Percentiles rank a stretch among this genome's conserved stretches.
Conservation (phyloP, 23 tunicate species). For the Oikopleura albicans region DNA sequence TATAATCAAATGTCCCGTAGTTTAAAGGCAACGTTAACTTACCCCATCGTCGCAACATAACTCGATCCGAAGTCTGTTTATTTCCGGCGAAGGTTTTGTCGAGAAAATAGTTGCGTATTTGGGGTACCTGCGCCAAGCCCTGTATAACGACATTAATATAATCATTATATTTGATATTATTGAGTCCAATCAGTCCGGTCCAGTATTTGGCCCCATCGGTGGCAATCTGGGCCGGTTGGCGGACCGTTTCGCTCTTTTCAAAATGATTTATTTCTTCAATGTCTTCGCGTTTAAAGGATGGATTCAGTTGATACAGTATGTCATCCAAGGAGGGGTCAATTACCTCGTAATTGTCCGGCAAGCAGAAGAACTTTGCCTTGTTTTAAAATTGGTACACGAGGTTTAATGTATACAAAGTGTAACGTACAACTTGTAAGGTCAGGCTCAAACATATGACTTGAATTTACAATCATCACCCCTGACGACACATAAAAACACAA, state of each 20-base stretch:
- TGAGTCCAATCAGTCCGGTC: constrained; percentile 75
- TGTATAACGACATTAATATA: constrained; percentile 84
- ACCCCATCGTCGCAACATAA: neutral
- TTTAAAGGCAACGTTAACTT: too few species aligned
- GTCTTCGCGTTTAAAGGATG: constrained; percentile 43
- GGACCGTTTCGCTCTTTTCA: constrained; percentile 20
- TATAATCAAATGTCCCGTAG: too few species aligned
- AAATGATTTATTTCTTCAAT: constrained; percentile 30
- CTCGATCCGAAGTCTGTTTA: neutral
- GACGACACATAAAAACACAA: too few species aligned
- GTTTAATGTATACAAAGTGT: too few species aligned
- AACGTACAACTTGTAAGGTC: too few species aligned
- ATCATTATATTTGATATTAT: constrained; percentile 86
- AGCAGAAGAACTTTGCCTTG: constrained; percentile 83
- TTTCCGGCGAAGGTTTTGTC: neutral
- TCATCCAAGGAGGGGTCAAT: constrained; percentile 82
- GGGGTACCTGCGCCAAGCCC: constrained; percentile 15
- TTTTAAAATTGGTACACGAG: too few species aligned
- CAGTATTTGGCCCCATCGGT: constrained; percentile 62
- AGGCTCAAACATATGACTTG: too few species aligned
- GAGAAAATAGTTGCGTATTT: neutral
- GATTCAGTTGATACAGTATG: constrained; percentile 68
- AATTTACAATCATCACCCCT: too few species aligned
- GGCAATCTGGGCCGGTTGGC: neutral
- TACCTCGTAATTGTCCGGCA: constrained; percentile 79